Evolutionary conservation across 2,113 vertebrate species (phyloP).

Genomic region (Oophaga pumilio): DNA sequence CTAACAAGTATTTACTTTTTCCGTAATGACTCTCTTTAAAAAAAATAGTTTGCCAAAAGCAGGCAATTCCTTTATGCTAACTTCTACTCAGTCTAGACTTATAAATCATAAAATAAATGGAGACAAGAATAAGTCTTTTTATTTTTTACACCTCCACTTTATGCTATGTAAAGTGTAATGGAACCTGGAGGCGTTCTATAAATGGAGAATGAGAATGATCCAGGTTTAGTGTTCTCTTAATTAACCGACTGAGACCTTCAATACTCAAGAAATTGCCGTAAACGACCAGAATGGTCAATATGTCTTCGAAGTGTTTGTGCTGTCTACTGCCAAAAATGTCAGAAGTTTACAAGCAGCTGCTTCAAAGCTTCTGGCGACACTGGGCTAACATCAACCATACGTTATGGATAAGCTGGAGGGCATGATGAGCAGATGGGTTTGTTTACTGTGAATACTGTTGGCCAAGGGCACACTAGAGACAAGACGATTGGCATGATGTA

Average conservation of each 20-base stretch:
- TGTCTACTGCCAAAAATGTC: not conserved
- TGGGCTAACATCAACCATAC: not conserved
- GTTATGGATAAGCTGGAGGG: not conserved
- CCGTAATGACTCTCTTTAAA: too few species aligned
- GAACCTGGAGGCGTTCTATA: too few species aligned
- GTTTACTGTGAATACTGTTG: not conserved
- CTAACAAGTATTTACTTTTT: too few species aligned
- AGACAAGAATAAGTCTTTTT: too few species aligned
- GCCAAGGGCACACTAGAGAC: not conserved
- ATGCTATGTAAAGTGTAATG: not conserved
- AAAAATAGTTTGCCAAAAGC: too few species aligned
- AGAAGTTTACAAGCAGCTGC: not conserved
- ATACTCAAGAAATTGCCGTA: not conserved
- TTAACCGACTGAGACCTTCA: not conserved
- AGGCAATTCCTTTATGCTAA: too few species aligned
- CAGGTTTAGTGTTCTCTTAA: not conserved
- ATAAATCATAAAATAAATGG: too few species aligned
- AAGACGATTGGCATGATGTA: not conserved
- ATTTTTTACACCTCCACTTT: not conserved
- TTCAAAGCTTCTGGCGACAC: not conserved
- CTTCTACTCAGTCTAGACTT: too few species aligned
- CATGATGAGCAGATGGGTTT: constrained; percentile 5
- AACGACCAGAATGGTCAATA: not conserved
- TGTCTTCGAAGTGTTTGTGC: not conserved
- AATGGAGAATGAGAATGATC: too few species aligned